Percentiles rank a stretch among this genome's conserved stretches.
phyloP scores from a whole-genome alignment of 2,888 invertebrate species.

The Lepetodrilus schrolli region DNA sequence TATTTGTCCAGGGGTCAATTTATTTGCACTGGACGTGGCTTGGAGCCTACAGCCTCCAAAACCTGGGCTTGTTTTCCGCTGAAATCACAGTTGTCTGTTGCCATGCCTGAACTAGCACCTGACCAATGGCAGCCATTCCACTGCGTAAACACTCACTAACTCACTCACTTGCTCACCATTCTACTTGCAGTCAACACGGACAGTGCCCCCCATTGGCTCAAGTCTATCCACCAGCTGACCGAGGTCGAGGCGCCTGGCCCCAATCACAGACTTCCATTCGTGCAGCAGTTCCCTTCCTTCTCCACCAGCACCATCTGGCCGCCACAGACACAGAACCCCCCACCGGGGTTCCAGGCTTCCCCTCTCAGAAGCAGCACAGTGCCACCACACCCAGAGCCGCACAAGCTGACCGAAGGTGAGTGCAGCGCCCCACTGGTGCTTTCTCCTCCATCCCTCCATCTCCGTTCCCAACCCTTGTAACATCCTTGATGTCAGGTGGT shows the following conservation, averaged over 20 bases:
- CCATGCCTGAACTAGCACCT: not conserved
- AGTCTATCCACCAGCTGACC: slow-evolving; percentile 76
- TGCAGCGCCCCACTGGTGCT: no score
- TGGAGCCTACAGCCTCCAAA: no score
- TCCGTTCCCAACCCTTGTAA: no score
- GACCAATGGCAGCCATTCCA: not conserved
- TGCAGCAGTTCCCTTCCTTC: slow-evolving; percentile 67
- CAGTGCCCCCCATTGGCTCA: slow-evolving; percentile 76
- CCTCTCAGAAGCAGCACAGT: slow-evolving; percentile 64
- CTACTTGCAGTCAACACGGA: slow-evolving; percentile 52
- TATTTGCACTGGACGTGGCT: no score
- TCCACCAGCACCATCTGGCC: slow-evolving; percentile 63
- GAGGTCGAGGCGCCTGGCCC: slow-evolving; percentile 66
- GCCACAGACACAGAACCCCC: slow-evolving; percentile 70
- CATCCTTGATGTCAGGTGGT: no score
- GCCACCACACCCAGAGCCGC: slow-evolving; percentile 65
- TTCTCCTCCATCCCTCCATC: no score
- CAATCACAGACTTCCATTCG: slow-evolving; percentile 66
- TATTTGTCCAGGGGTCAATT: no score
- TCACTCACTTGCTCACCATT: no score
- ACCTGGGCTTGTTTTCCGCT: no score
- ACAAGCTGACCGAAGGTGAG: slow-evolving; percentile 67
- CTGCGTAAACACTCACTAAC: not conserved
- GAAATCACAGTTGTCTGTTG: no score
- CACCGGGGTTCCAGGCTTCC: slow-evolving; percentile 71